phyloP scores from a whole-genome alignment of 1,140 invertebrate genomes.

The Meloidogyne floridensis region DNA sequence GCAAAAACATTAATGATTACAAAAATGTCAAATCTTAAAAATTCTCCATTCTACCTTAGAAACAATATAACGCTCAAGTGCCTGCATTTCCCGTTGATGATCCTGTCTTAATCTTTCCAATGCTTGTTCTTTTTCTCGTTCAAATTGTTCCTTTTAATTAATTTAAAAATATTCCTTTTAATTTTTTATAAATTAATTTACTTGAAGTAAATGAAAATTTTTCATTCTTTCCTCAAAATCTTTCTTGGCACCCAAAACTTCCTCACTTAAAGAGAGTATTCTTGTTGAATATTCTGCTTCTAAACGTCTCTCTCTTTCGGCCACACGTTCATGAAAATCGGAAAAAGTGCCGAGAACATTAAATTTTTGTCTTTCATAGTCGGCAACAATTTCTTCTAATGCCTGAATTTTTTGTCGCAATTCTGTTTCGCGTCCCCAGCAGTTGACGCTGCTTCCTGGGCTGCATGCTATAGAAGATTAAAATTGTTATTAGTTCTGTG shows the following conservation, averaged over 20 bases:
- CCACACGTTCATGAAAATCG: conserved; percentile 62
- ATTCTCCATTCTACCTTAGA: not conserved
- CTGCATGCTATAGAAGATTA: not conserved
- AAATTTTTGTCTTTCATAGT: conserved; percentile 64
- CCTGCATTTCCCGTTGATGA: conserved; percentile 64
- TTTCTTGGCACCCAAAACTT: conserved; percentile 63
- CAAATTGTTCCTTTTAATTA: conserved; percentile 59
- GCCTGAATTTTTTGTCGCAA: conserved; percentile 60
- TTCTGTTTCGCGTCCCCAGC: conserved; percentile 56
- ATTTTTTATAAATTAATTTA: conserved; percentile 21
- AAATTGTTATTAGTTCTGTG: no score
- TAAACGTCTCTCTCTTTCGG: conserved; percentile 61
- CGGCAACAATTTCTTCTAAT: conserved; percentile 63
- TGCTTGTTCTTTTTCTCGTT: conserved; percentile 64
- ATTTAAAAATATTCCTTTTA: conserved; percentile 4
- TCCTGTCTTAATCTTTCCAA: conserved; percentile 63
- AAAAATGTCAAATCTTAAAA: not conserved
- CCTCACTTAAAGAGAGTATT: conserved; percentile 64
- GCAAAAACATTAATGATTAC: no score
- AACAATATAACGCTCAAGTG: conserved; percentile 26
- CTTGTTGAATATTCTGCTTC: conserved; percentile 65
- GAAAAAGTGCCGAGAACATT: conserved; percentile 65
- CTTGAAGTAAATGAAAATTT: conserved; percentile 62
- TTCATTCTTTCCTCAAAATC: conserved; percentile 65
- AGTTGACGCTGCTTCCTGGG: not conserved